Evolutionary conservation across 2,113 vertebrate species (phyloP).

Genomic region (Thamnophis sirtalis): DNA sequence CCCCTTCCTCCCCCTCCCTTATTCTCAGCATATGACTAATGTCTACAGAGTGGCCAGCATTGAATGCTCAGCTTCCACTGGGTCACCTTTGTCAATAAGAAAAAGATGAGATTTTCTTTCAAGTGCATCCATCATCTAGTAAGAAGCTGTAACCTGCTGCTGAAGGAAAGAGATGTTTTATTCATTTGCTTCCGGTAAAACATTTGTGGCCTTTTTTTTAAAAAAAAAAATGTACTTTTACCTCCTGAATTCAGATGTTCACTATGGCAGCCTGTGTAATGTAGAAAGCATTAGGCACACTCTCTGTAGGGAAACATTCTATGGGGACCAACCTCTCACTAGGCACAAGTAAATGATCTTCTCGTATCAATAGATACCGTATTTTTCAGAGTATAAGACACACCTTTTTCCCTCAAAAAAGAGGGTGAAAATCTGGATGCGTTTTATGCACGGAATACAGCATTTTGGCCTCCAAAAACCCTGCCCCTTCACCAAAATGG

Average conservation of each 20-base stretch:
- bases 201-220: constrained; percentile 55
- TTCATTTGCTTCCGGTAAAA: constrained; percentile 59
- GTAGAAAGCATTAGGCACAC: neutral
- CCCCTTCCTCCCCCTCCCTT: neutral
- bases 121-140: constrained; percentile 56
- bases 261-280: neutral
- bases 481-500: no score
- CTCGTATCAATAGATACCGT: neutral
- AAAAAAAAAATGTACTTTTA: neutral
- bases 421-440: no score
- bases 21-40: neutral
- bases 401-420: no score
- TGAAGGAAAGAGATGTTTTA: constrained; percentile 69
- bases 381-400: no score
- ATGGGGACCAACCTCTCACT: neutral
- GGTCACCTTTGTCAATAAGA: constrained; percentile 68
- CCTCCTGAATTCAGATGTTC: constrained; percentile 3
- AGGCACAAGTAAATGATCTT: neutral
- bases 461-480: no score
- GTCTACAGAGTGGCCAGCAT: constrained; percentile 59
- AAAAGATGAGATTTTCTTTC: constrained; percentile 66
- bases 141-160: constrained; percentile 60
- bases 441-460: no score
- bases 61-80: constrained; percentile 60
- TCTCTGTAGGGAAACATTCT: neutral